Evolutionary conservation across 2,888 invertebrate genomes (phyloP).

Genomic region (Callyntrura sp.): DNA sequence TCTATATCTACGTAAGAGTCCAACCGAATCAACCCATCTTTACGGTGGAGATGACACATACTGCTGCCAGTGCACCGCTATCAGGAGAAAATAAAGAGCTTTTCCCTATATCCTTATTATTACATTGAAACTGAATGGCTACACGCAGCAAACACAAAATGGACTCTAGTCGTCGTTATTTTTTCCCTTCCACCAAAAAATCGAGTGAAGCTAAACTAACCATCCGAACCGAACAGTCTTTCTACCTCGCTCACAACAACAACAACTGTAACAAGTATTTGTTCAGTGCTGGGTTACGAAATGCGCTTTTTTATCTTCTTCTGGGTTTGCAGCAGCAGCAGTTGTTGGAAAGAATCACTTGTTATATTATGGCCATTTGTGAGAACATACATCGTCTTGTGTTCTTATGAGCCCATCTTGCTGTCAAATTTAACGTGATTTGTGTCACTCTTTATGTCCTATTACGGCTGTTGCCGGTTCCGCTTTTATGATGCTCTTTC

Average conservation of each 20-base stretch:
- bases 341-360: conserved; percentile 42
- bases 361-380: conserved; percentile 56
- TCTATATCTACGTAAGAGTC: conserved; percentile 9
- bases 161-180: conserved; percentile 25
- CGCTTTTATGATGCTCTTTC: conserved; percentile 59
- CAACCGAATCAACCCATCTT: background rate
- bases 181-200: background rate
- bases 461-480: conserved; percentile 73
- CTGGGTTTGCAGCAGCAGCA: background rate
- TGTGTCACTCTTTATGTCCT: conserved; percentile 81
- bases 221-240: conserved; percentile 24
- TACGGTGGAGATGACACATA: conserved; percentile 21
- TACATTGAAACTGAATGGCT: conserved; percentile 11
- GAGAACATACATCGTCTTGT: conserved; percentile 56
- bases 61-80: background rate
- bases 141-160: conserved; percentile 2
- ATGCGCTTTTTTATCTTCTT: background rate
- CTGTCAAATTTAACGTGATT: conserved; percentile 81
- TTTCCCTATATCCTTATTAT: conserved; percentile 44
- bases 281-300: background rate
- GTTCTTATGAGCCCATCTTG: conserved; percentile 65
- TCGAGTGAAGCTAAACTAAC: conserved; percentile 26
- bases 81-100: conserved; percentile 40
- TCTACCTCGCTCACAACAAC: background rate
- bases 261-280: conserved; percentile 4